Evolutionary conservation across 1,140 invertebrate genomes (phyloP), one percentile per base, ranked within the genome.

Genomic region (Luehdorfia chinensis): DNA sequence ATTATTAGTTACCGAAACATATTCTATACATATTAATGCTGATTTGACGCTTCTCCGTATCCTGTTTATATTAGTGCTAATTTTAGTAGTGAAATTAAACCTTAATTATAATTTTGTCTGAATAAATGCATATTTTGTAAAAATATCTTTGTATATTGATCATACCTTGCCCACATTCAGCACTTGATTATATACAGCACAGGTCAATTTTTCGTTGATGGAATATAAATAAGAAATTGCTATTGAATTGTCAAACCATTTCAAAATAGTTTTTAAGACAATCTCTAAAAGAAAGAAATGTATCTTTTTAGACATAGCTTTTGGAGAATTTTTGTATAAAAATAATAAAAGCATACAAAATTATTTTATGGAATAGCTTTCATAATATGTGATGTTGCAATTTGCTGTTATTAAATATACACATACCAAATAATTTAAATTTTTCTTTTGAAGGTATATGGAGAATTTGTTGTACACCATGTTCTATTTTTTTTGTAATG

Each of bases 71-170:
- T 37, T 66, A 72, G 66, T 62, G 62, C 61, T 60, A 60, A 60
- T 65, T 66, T 62, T 71, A 67, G 51, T 66, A 57, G 36, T 64
- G 56, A 68, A 66, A 66, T 64, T 60, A 69, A 69, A 54, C 62
- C 49, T 52, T 71, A 66, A 61, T 67, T 63, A 68, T 73, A 66
- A 74, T 65, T 75, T 75, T 73, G 65, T 68, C 47, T 69, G 57
- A 69, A 75, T 73, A 66, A 76, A 71, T 69, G 67, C 55, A 59
- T 71, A 55, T 66, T 70, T 68, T 71, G 50, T 67, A 66, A 61
- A 59, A 50, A 59, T 66, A 61, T 63, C 32, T 62, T 67, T 75
- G 67, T 72, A 70, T 75, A 56, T 46, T 53, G 60, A 57, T 67
- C 48, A 13, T 51, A 66, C 59, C 60, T 66, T 64, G 63, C 61